Conservation (phyloP, 2,113 vertebrate genomes). For the Cygnus buccinator region DNA sequence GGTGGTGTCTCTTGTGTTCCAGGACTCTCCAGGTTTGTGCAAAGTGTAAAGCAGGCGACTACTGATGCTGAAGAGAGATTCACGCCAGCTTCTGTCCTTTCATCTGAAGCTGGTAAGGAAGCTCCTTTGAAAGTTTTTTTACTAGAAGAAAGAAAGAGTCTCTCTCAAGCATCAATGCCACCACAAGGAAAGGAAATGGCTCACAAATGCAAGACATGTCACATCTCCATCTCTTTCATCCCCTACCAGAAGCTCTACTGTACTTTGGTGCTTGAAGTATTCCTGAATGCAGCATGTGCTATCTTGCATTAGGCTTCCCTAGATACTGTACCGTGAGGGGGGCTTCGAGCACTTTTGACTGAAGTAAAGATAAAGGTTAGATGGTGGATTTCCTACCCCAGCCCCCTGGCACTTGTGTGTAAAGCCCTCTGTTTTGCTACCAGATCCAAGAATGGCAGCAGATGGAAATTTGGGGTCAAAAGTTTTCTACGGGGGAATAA, state of each 20-base stretch:
- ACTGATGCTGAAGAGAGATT: background rate
- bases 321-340: background rate
- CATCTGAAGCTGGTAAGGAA: conserved; percentile 33
- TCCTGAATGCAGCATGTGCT: background rate
- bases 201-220: conserved; percentile 2
- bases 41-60: background rate
- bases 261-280: background rate
- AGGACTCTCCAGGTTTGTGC: conserved; percentile 33
- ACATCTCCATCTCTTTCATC: conserved; percentile 51
- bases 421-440: background rate
- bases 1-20: conserved; percentile 42
- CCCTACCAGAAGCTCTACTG: conserved; percentile 2
- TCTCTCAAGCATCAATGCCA: conserved; percentile 30
- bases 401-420: background rate
- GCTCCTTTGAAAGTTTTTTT: conserved; percentile 18
- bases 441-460: background rate
- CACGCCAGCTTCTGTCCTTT: conserved; percentile 6
- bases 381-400: background rate
- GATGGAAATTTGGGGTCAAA: background rate
- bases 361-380: background rate
- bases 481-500: background rate
- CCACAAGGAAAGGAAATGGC: conserved; percentile 24
- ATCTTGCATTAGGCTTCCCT: background rate
- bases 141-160: background rate
- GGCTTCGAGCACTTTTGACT: background rate